Conservation (phyloP, 2,113 vertebrate species). For the Plecturocebus donacophilus region DNA sequence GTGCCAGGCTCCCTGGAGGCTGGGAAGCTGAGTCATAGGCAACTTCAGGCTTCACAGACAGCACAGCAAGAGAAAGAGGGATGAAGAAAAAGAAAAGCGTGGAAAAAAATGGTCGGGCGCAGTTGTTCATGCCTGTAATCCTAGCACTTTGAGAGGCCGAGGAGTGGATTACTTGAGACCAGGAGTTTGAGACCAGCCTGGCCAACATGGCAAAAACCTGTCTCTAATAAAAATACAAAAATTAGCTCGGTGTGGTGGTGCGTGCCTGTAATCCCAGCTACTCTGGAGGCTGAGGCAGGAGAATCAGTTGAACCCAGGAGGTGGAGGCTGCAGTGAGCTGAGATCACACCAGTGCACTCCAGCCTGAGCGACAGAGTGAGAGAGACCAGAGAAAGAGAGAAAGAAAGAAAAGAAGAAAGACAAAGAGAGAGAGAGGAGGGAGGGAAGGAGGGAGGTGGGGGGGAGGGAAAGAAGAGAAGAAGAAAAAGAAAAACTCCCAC, state of each 20-base stretch:
- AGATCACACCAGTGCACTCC: background rate
- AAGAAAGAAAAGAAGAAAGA: no score
- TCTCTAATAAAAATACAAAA: background rate
- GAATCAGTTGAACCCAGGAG: background rate
- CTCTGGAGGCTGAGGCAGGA: background rate
- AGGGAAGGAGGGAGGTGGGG: no score
- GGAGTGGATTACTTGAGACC: background rate
- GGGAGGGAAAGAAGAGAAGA: no score
- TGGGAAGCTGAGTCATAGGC: slow-evolving; percentile 27
- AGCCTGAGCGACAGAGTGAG: background rate
- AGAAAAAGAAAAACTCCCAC: no score
- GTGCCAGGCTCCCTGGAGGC: background rate
- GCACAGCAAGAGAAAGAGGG: slow-evolving; percentile 14
- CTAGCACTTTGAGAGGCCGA: background rate
- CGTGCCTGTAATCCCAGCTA: background rate
- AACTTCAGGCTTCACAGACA: slow-evolving; percentile 37
- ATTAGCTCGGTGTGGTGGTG: background rate
- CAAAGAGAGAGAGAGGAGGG: no score
- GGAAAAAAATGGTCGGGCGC: background rate
- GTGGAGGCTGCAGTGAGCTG: background rate
- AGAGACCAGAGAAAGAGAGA: no score
- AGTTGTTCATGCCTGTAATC: background rate
- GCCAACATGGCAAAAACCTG: background rate
- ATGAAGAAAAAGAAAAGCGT: background rate
- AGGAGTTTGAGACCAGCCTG: background rate